Conservation (phyloP, 2,113 vertebrate species). For the Thomomys bottae region DNA sequence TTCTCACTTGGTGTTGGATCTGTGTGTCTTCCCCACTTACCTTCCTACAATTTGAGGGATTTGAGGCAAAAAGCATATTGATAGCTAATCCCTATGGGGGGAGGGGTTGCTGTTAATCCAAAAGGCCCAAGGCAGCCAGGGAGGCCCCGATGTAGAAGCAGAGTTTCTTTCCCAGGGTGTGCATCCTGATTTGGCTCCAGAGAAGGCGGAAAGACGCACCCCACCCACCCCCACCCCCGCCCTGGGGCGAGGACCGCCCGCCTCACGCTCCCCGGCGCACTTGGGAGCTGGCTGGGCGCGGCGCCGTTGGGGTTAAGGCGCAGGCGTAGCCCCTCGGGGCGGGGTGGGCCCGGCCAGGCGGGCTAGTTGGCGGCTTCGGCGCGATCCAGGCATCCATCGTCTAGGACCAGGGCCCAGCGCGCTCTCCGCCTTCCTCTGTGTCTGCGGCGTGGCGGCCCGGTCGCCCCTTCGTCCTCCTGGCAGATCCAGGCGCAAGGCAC, state of each 20-base stretch:
- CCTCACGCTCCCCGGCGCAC: background rate
- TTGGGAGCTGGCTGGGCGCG: accelerated
- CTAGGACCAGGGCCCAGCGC: background rate
- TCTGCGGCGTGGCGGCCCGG: background rate
- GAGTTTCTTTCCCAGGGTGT: background rate
- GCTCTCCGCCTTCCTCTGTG: background rate
- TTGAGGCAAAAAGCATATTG: background rate
- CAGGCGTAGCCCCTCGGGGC: conserved; percentile 45
- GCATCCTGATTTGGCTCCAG: background rate
- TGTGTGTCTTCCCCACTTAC: background rate
- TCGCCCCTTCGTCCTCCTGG: background rate
- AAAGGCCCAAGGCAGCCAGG: background rate
- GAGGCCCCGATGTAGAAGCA: background rate
- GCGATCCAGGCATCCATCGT: background rate
- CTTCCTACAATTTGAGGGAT: background rate
- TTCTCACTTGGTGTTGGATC: too few species aligned
- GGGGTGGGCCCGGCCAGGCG: background rate
- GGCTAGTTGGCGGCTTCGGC: too few species aligned
- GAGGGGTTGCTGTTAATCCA: background rate
- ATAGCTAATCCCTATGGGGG: background rate
- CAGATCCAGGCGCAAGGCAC: conserved; percentile 16
- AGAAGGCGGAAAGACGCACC: background rate
- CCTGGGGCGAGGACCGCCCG: background rate
- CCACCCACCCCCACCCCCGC: background rate
- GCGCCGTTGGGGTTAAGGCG: background rate